phyloP scores from a whole-genome alignment of 2,888 invertebrate genomes.

The Heliconius aoede region DNA sequence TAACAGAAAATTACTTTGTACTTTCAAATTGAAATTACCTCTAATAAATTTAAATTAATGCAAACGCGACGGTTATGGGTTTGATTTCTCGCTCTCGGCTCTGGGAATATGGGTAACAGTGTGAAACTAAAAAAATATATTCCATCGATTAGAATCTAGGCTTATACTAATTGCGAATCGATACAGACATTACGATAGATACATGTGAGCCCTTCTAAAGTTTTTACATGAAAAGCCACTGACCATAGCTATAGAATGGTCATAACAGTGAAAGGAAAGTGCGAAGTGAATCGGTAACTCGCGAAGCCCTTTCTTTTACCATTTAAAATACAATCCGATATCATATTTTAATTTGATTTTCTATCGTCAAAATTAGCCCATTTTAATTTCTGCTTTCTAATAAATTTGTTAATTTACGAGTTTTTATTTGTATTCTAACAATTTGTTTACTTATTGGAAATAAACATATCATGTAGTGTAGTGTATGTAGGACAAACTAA shows the following conservation, averaged over 20 bases:
- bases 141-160: neutral
- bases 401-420: neutral
- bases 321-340: conserved; percentile 29
- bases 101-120: too few species aligned
- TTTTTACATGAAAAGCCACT: conserved; percentile 2
- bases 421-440: neutral
- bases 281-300: neutral
- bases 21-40: neutral
- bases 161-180: neutral
- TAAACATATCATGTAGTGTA: too few species aligned
- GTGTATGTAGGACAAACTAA: too few species aligned
- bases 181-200: neutral
- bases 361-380: neutral
- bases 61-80: too few species aligned
- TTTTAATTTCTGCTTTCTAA: neutral
- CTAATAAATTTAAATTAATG: neutral
- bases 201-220: neutral
- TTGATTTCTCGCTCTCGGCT: too few species aligned
- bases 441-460: neutral
- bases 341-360: conserved; percentile 19
- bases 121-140: neutral
- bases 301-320: conserved; percentile 19
- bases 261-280: conserved; percentile 31
- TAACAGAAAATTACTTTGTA: too few species aligned
- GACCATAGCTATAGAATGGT: conserved; percentile 21